Conservation (phyloP, 2,888 invertebrate genomes). For the Philopedon plagiatum region DNA sequence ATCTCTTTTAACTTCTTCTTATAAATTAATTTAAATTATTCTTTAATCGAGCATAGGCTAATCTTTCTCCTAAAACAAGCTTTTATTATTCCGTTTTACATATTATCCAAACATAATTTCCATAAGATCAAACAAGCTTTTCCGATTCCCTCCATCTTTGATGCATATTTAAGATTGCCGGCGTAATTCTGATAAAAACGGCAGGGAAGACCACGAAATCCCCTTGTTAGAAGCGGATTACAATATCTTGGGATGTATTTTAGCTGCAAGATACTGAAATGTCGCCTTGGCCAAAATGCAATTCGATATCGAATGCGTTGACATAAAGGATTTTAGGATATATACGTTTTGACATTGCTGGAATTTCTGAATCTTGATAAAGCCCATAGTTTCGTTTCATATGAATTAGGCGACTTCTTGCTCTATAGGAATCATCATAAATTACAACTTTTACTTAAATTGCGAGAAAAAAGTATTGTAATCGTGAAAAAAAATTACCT, state of each 20-base stretch:
- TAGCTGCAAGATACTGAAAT: constrained; percentile 15
- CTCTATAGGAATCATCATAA: too few relatives aligned
- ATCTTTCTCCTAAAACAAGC: constrained; percentile 43
- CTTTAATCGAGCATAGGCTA: constrained; percentile 34
- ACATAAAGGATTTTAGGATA: constrained; percentile 9
- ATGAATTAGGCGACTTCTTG: too few relatives aligned
- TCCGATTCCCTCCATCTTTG: constrained; percentile 33
- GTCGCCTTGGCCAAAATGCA: constrained; percentile 15
- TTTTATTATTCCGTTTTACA: constrained; percentile 48
- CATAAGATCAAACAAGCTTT: constrained; percentile 49
- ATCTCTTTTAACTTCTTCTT: constrained; percentile 25
- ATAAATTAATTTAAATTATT: constrained; percentile 40
- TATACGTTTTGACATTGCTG: neutral
- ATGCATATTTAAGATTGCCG: constrained; percentile 50
- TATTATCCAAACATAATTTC: constrained; percentile 48
- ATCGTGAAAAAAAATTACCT: too few relatives aligned
- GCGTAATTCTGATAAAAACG: constrained; percentile 44
- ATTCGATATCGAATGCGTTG: constrained; percentile 20
- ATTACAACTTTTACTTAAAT: too few relatives aligned
- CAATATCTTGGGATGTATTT: constrained; percentile 37
- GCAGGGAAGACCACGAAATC: constrained; percentile 20
- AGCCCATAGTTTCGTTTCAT: neutral
- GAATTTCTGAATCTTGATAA: neutral
- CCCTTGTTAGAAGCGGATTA: constrained; percentile 33
- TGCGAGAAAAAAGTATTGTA: too few relatives aligned